Conservation (phyloP, 2,113 vertebrate species). For the Neolamprologus caudopunctatus region DNA sequence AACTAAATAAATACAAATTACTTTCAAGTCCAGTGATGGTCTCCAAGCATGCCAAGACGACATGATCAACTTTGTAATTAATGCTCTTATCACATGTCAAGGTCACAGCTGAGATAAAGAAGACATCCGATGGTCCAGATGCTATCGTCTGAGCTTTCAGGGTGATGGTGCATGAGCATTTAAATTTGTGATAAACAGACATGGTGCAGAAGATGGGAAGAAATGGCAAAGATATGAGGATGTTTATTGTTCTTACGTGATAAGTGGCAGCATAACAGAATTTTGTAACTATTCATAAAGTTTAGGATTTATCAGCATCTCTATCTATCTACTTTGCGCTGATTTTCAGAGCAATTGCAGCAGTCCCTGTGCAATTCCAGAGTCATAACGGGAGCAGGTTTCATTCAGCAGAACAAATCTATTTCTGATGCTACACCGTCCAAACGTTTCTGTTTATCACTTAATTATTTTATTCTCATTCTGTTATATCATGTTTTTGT, state of each 20-base stretch:
- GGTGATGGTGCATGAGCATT: background rate
- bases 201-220: slow-evolving; percentile 20
- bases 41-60: background rate
- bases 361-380: background rate
- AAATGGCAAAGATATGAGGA: background rate
- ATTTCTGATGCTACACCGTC: background rate
- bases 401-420: background rate
- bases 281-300: background rate
- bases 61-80: background rate
- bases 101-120: slow-evolving; percentile 21
- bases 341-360: background rate
- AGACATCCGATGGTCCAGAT: background rate
- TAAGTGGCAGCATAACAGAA: background rate
- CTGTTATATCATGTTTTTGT: background rate
- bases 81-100: slow-evolving; percentile 28
- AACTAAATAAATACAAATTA: background rate
- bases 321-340: background rate
- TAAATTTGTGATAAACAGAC: slow-evolving; percentile 25
- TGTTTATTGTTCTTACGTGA: background rate
- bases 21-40: background rate
- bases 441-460: background rate
- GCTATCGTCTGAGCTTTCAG: background rate
- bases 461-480: background rate
- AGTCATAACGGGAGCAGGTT: background rate
- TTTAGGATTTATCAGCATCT: background rate